Evolutionary conservation across 2,113 vertebrate species (phyloP), one percentile per base, ranked within the genome.

Genomic region (Solea solea): DNA sequence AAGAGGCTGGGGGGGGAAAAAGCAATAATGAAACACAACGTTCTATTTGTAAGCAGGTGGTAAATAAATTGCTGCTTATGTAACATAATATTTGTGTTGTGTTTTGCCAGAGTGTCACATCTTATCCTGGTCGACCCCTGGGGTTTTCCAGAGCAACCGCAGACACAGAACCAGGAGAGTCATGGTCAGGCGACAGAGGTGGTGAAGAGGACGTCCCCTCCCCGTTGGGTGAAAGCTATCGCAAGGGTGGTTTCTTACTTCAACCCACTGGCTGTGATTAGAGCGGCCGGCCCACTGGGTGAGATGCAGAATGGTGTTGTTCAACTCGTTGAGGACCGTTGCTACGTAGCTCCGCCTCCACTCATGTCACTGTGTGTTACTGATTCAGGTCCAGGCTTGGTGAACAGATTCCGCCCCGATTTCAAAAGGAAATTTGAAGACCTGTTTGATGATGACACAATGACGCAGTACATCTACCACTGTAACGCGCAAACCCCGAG

Each of bases 381-480:
- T 53, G 39, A 8, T 67, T 65, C 80, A 97, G 96, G 96, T 71
- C 96, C 96, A 0, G 93, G 95, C 7, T 82, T 97, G 68, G 95
- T 97, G 40, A 95, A 96, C 86, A 90, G 95, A 80, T 96, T 97
- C 78, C 95, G 96, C 52, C 95, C 95, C 0, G 96, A 97, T 86
- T 95, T 97, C 84, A 97, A 95, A 86, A 92, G 92, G 46, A 97
- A 96, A 76, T 97, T 96, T 74, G 94, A 95, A 60, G 94, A 95
- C 69, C 90, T 96, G 75, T 97, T 97, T 86, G 95, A 96, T 9
- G 96, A 97, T 1, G 93, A 97, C 75, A 97, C 96, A 0, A 96
- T 97, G 88, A 94, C 95, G 0, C 93, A 97, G 72, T 97, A 97
- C 75, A 95, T 97, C 84, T 97, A 97, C 85, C 96, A 97, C 90